A percentile compares a stretch with the other conserved stretches of the same genome.
Conservation (phyloP, 2,888 invertebrate genomes). For the Drosophila suboccidentalis region DNA sequence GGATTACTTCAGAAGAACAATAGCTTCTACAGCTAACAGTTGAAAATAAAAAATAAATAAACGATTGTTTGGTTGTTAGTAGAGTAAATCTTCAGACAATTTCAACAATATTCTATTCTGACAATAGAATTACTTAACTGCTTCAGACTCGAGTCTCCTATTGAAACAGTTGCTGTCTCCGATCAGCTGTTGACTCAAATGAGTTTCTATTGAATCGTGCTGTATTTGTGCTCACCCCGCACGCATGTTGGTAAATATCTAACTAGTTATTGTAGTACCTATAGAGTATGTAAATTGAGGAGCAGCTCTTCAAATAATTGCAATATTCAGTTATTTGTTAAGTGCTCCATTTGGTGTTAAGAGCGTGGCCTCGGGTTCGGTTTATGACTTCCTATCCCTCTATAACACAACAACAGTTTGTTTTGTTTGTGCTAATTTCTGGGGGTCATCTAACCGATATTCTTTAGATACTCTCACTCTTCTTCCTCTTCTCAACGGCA, state of each 20-base stretch:
- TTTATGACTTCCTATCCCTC: slow-evolving; percentile 47
- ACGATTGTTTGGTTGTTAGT: background rate
- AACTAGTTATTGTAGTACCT: slow-evolving; percentile 5
- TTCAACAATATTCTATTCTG: background rate
- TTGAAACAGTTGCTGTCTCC: slow-evolving; percentile 60
- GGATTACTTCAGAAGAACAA: background rate
- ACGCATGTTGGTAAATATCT: slow-evolving; percentile 33
- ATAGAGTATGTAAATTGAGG: background rate
- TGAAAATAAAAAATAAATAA: background rate
- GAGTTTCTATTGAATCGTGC: slow-evolving; percentile 38
- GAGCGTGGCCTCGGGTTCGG: slow-evolving; percentile 42
- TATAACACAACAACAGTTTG: slow-evolving; percentile 22
- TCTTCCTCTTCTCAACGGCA: background rate
- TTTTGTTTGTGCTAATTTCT: slow-evolving; percentile 48
- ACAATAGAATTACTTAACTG: slow-evolving; percentile 22
- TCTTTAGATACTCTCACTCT: slow-evolving; percentile 24
- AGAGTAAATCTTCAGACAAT: slow-evolving; percentile 12
- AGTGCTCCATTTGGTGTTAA: slow-evolving; percentile 30
- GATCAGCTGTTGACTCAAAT: slow-evolving; percentile 53
- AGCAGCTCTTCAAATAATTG: slow-evolving; percentile 17
- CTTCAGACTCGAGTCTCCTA: slow-evolving; percentile 8
- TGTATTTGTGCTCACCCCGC: slow-evolving; percentile 13
- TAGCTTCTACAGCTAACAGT: background rate
- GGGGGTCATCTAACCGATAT: slow-evolving; percentile 38
- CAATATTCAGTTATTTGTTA: slow-evolving; percentile 19